Percentiles rank a stretch among this genome's conserved stretches.
Evolutionary conservation across 2,113 vertebrate genomes (phyloP).

Genomic region (Eudyptes chrysolophus): DNA sequence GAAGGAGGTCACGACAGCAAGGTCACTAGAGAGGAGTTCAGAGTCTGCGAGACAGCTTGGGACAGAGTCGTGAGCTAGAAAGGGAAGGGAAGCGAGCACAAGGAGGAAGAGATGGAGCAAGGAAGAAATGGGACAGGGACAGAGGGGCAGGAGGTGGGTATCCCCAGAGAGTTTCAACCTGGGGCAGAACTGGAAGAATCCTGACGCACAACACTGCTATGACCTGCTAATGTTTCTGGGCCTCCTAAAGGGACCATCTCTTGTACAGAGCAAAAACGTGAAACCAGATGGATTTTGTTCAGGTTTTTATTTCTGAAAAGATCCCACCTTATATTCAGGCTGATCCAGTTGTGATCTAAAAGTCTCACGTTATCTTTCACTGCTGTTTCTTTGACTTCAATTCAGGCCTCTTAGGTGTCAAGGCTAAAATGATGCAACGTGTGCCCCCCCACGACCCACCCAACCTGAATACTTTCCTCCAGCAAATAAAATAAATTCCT

Average conservation of each 20-base stretch:
- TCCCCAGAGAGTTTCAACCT: background rate
- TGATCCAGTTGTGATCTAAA: background rate
- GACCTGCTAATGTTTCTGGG: background rate
- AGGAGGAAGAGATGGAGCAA: background rate
- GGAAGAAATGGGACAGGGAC: background rate
- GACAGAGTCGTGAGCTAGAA: background rate
- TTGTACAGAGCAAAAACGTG: background rate
- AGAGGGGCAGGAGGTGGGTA: background rate
- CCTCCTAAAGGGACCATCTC: background rate
- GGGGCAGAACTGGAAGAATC: background rate
- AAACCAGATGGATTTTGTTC: background rate
- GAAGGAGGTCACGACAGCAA: background rate
- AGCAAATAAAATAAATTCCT: background rate
- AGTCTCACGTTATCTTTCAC: background rate
- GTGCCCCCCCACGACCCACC: background rate
- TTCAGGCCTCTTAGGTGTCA: background rate
- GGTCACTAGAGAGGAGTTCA: background rate
- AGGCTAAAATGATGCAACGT: background rate
- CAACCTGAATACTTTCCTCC: background rate
- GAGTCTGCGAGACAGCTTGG: background rate
- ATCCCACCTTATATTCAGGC: background rate
- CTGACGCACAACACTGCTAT: background rate
- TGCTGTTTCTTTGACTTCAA: background rate
- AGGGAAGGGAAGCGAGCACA: background rate
- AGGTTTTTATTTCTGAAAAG: background rate